Conservation (phyloP, 2,113 vertebrate genomes). For the Glareola pratincola region DNA sequence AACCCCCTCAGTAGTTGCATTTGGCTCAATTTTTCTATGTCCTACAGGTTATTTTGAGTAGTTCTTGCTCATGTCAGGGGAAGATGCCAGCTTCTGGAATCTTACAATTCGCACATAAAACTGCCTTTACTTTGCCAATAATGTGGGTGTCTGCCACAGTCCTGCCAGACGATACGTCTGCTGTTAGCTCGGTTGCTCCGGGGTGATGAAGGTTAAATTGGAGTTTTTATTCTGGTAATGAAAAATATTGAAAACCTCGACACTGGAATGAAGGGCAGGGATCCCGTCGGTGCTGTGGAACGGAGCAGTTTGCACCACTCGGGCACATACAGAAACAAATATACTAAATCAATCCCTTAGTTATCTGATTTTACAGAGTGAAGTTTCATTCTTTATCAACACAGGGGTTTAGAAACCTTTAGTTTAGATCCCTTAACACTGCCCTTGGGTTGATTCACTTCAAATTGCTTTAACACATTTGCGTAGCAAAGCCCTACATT, state of each 20-base stretch:
- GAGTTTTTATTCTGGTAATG: not conserved
- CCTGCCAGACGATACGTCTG: fast-evolving
- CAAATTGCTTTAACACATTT: too few relatives aligned
- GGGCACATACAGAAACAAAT: fast-evolving
- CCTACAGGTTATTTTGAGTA: not conserved
- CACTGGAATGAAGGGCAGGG: not conserved
- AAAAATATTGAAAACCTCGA: not conserved
- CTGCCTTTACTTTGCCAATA: fast-evolving
- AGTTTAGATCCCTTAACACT: not conserved
- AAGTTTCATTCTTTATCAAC: not conserved
- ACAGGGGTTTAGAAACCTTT: not conserved
- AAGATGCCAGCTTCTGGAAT: not conserved
- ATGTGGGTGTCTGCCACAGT: fast-evolving
- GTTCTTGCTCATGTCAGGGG: fast-evolving
- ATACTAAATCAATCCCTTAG: fast-evolving
- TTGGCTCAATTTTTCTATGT: not conserved
- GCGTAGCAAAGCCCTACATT: fast-evolving
- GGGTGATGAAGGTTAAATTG: not conserved
- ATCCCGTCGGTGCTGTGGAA: fast-evolving
- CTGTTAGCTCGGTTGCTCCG: fast-evolving
- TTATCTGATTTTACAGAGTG: fast-evolving
- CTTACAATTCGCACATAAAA: fast-evolving
- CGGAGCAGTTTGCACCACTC: fast-evolving
- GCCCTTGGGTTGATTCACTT: not conserved
- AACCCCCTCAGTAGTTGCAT: fast-evolving